Conservation (phyloP, 2,113 vertebrate genomes). For the Formicarius rufipectus region DNA sequence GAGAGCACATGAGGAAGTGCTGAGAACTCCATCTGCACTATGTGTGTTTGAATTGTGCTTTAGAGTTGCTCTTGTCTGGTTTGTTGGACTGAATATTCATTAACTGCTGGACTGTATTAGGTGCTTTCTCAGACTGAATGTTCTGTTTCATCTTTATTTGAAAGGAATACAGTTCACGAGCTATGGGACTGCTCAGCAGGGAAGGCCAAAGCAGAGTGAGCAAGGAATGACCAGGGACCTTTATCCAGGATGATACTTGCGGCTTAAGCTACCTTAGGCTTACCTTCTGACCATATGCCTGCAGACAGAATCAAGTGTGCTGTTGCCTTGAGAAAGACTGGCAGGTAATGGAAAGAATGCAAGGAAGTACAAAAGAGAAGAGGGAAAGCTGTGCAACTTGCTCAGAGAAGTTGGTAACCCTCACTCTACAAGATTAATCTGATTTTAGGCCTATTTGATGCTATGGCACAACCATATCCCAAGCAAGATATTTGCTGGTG, state of each 20-base stretch:
- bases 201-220: neutral
- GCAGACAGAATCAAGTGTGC: neutral
- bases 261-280: neutral
- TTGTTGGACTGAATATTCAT: neutral
- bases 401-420: neutral
- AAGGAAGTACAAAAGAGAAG: neutral
- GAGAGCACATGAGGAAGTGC: neutral
- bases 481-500: neutral
- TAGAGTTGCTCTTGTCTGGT: neutral
- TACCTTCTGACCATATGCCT: neutral
- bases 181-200: neutral
- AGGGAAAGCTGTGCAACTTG: neutral
- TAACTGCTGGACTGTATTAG: neutral
- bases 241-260: neutral
- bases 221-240: neutral
- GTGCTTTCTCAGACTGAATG: neutral
- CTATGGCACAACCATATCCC: neutral
- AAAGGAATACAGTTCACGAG: neutral
- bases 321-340: neutral
- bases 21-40: neutral
- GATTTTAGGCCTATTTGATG: neutral
- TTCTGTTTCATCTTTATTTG: constrained; percentile 3
- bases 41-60: neutral
- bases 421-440: neutral
- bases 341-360: neutral